A percentile compares a stretch with the other conserved stretches of the same genome.
These are phyloP conservation scores for Apamea monoglypha DNA, from an alignment of 2,888 invertebrate species.

Conservation along the genomic window DNA sequence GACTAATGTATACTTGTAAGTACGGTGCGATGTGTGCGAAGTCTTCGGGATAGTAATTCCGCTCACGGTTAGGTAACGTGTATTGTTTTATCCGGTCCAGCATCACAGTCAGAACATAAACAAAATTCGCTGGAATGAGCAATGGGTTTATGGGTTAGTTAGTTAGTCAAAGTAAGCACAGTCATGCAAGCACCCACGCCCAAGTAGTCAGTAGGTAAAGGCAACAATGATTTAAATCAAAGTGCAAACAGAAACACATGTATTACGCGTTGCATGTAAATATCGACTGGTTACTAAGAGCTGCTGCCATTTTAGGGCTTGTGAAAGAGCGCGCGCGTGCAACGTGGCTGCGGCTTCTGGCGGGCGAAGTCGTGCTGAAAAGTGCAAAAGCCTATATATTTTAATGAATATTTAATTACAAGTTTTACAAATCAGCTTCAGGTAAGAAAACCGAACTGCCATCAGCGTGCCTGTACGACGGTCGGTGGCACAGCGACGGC, in stretches of 20 bases:
- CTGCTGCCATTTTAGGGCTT: no score
- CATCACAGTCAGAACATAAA: background rate
- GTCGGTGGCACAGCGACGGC: conserved; percentile 92
- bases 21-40: background rate
- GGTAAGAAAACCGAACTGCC: conserved; percentile 63
- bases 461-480: conserved; percentile 93
- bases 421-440: conserved; percentile 25
- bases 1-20: background rate
- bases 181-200: background rate
- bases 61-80: background rate
- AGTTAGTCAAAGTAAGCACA: no score
- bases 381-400: background rate
- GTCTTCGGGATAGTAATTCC: background rate
- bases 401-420: background rate
- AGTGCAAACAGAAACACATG: background rate
- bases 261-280: no score
- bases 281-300: no score
- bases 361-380: background rate
- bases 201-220: background rate
- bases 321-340: no score
- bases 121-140: background rate
- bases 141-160: background rate
- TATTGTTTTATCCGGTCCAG: no score
- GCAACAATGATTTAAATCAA: background rate
- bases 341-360: background rate